Evolutionary conservation across 2,797 vertebrate genomes (phyloP), one percentile per base, ranked within the genome.

Genomic region (Cynodonichthys magdalenae): DNA sequence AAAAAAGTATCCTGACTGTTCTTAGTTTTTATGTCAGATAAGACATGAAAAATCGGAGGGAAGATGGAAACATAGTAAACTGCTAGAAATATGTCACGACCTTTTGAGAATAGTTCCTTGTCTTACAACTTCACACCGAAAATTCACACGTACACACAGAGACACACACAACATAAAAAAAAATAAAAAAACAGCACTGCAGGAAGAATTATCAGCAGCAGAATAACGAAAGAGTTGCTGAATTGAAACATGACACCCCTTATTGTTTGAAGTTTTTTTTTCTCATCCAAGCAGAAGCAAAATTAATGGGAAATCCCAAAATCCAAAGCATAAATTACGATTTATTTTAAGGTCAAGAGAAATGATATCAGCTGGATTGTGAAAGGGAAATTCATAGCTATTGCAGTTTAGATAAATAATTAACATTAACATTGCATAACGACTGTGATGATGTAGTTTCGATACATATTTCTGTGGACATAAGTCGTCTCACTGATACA

Each of bases 241-340:
- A 19, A 31, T 47, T 66, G 31, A 66, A 75, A 49, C 56, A 63
- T 63, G 52, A 3, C 0, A 0, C 1, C 8, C 17, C 1, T 58
- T 12, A 20, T 31, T 27, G 27, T 18, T 0, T 47, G 14, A 24
- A 5, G 15, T 9, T 2, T 17, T 17, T 11, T 41, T 19, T 3
- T 29, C 6, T 52, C 19, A 11, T n/a, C 20, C n/a, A n/a, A 50
- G 9, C 6, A 59, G 59, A 72, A 75, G 71, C 15, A 41, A 63
- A 46, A 59, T 47, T 29, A 44, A 3, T 73, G 82, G 80, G 62
- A 81, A 83, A 74, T 69, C 75, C 85, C 77, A 65, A 28, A 7
- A n/a, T 39, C 1, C 1, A 20, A 19, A 6, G 20, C 18, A 51
- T 10, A 28, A 12, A 29, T 15, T n/a, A 12, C 18, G 20, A 6